A percentile compares a stretch with the other conserved stretches of the same genome.
Evolutionary conservation across 1,140 invertebrate genomes (phyloP).

Genomic region (Gonatopus flavifemur): DNA sequence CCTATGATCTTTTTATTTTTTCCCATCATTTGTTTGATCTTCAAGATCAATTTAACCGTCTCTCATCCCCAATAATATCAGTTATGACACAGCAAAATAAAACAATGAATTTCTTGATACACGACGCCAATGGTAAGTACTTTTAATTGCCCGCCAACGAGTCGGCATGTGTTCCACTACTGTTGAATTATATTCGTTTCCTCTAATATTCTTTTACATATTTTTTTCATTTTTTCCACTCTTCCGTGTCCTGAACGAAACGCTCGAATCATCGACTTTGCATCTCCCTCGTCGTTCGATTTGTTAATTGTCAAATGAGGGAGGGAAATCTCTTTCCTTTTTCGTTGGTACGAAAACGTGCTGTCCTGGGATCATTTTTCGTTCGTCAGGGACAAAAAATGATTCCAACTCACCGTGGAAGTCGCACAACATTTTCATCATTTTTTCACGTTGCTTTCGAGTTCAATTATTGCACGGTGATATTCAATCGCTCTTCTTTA

Average conservation of each 20-base stretch:
- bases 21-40: conserved; percentile 29
- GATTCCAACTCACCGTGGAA: no score
- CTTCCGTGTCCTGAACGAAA: neutral
- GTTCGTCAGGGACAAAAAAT: no score
- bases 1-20: conserved; percentile 50
- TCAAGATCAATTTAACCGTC: conserved; percentile 27
- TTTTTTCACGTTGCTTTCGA: no score
- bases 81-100: conserved; percentile 65
- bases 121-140: conserved; percentile 66
- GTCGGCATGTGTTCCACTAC: conserved; percentile 26
- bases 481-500: no score
- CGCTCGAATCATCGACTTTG: conserved; percentile 8
- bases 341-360: no score
- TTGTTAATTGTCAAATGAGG: no score
- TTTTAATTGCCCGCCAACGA: conserved; percentile 50
- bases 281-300: no score
- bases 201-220: conserved; percentile 4
- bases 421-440: no score
- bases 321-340: no score
- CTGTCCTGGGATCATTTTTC: no score
- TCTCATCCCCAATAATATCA: conserved; percentile 36
- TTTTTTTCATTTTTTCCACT: neutral
- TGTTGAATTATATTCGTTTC: conserved; percentile 7
- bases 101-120: conserved; percentile 67
- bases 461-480: no score